These are phyloP conservation scores for Embidobia sp. DNA, from an alignment of 2,888 invertebrate genomes.

Conservation along the genomic window DNA sequence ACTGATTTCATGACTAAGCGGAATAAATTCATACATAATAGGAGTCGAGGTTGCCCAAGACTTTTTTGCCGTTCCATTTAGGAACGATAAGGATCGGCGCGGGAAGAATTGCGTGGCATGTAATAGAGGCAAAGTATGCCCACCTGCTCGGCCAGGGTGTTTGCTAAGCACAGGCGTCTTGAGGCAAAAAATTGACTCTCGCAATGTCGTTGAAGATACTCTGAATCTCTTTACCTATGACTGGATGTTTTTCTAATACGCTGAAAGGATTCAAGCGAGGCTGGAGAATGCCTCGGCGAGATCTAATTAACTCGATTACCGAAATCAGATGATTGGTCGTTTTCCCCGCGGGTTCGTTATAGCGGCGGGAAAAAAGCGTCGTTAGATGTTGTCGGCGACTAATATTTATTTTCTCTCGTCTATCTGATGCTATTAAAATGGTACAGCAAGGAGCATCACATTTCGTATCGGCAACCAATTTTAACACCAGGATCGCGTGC, in stretches of 20 bases:
- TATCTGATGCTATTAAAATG: conserved; percentile 57
- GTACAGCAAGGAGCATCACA: conserved; percentile 39
- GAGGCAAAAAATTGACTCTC: conserved; percentile 18
- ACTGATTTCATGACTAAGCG: conserved; percentile 47
- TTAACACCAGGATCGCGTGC: conserved; percentile 55
- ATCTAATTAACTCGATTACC: conserved; percentile 54
- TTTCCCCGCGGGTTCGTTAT: conserved; percentile 23
- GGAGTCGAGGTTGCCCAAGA: conserved; percentile 34
- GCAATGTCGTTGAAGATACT: neutral
- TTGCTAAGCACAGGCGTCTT: conserved; percentile 18
- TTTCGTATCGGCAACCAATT: conserved; percentile 47
- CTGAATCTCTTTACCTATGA: conserved; percentile 6
- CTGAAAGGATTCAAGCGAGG: too few species aligned
- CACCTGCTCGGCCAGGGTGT: neutral
- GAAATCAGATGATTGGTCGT: conserved; percentile 38
- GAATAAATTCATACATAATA: conserved; percentile 24
- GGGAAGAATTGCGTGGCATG: neutral
- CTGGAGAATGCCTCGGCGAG: conserved; percentile 24
- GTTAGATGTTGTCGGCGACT: conserved; percentile 42
- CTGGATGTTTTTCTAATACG: conserved; percentile 20
- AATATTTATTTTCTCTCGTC: conserved; percentile 48
- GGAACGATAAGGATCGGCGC: conserved; percentile 7
- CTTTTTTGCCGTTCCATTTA: conserved; percentile 14
- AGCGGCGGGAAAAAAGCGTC: conserved; percentile 10
- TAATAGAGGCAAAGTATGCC: conserved; percentile 1